Evolutionary conservation across 2,797 vertebrate species (phyloP), one percentile per base, ranked within the genome.

Genomic region (Carduelis carduelis): DNA sequence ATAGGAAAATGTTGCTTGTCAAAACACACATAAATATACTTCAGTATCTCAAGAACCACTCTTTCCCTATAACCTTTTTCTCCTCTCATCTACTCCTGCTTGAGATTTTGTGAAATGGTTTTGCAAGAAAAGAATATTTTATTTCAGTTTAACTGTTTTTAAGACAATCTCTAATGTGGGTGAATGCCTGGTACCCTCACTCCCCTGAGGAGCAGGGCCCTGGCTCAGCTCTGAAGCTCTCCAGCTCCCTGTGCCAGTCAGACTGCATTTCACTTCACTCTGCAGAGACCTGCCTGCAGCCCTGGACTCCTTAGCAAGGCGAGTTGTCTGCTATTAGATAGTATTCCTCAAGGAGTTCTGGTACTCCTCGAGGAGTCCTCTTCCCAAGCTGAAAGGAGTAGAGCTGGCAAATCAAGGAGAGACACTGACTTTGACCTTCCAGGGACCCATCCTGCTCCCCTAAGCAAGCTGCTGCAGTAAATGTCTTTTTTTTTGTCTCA

Each of bases 141-240:
- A 35, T 91, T 88, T 72, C 50, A 43, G 22, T 83, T 87, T 47
- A 68, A 46, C 24, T 20, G 3, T 53, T 80, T 69, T 64, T 44
- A 68, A 68, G 27, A 49, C 14, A 46, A 0, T 53, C 53, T 72
- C 19, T 84, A 50, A 39, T 14, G 35, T 17, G 32, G 3, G 43
- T 22, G 43, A 43, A 57, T 12, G 26, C 21, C 43, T 27, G 52
- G 35, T 22, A 5, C 35, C 4, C 43, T 49, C 32, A 17, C 43
- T 35, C 7, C 9, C 26, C 35, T 9, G 35, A 9, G 44, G 35
- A 84, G 30, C 43, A 21, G 35, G 8, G 17, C 59, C 30, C 20
- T 26, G 35, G 34, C 43, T 56, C 41, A 34, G 41, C 59, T 47
- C 68, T 0, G 3, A 10, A 24, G 24, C 26, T 57, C 9, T 0